Evolutionary conservation across 2,888 invertebrate species (phyloP), one percentile per base, ranked within the genome.

Genomic region (Dynastes maya): DNA sequence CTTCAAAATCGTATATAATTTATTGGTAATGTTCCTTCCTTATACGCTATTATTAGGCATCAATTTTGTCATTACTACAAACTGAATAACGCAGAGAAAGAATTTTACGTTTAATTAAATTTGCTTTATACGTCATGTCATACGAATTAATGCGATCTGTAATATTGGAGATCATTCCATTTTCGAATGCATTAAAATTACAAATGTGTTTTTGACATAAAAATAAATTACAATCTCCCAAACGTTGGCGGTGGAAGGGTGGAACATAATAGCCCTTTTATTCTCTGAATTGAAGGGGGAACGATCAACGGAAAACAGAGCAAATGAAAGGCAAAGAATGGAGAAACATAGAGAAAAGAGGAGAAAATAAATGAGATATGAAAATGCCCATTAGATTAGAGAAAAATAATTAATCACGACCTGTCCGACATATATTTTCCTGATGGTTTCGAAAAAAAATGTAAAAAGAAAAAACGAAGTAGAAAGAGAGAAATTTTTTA

Each of bases 401-500:
- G 55, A 61, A 61, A 58, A 61, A 72, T 71, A 78, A 78, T 78
- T 72, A 77, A 77, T 77, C 77, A 72, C 64, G 49, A 61, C 61
- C 63, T 58, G 45, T 61, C 45, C 61, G 27, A 27, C 27, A 61
- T 74, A 22, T 71, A 78, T 78, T 72, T 77, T 72, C 71, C 51
- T 32, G 11, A 29, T 32, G 72, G 32, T 71, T 78, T 64, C 45
- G 45, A 45, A 45, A 64, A 51, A 51, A 51, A 68, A 68, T 22
- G 55, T 5, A 63, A 32, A 63, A 32, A 8, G 32, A 63, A 29
- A 32, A 63, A 63, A 32, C 13, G 32, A 32, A 13, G 27, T 68
- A 68, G 51, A 68, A 49, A 51, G 58, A 51, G 49, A 67, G 71
- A 78, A 78, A 78, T 78, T 78, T 78, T 72, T 78, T 78, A 72